phyloP scores from a whole-genome alignment of 2,888 invertebrate genomes.

The Drosophila sordidula region DNA sequence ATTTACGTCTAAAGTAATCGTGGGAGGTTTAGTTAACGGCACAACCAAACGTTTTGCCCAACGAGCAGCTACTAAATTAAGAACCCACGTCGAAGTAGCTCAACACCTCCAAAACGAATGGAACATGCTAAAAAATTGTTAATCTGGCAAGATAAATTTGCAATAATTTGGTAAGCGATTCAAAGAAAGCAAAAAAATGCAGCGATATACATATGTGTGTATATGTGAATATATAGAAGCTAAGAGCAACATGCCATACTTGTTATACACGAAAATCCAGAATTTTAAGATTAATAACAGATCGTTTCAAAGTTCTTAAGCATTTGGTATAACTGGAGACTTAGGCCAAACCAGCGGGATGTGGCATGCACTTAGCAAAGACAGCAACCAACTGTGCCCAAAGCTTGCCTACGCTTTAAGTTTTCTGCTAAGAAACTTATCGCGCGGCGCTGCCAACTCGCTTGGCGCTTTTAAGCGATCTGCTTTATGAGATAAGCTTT shows the following conservation, averaged over 20 bases:
- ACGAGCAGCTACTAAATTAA: conserved; percentile 61
- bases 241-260: conserved; percentile 1
- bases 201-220: too few relatives aligned
- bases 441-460: not conserved
- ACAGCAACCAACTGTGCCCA: not conserved
- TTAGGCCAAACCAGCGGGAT: not conserved
- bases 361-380: conserved; percentile 4
- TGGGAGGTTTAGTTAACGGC: conserved; percentile 3
- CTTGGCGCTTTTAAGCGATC: conserved; percentile 9
- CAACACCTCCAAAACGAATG: conserved; percentile 35
- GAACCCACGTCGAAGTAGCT: conserved; percentile 45
- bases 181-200: not conserved
- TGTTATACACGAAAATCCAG: conserved; percentile 6
- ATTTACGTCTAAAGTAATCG: conserved; percentile 6
- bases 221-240: not conserved
- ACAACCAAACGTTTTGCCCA: conserved; percentile 49
- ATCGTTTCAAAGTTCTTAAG: conserved; percentile 3
- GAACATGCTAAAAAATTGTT: conserved; percentile 1
- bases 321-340: not conserved
- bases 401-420: conserved; percentile 1
- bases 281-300: not conserved
- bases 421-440: not conserved
- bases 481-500: not conserved
- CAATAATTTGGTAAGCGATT: not conserved
- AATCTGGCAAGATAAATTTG: conserved; percentile 17